Evolutionary conservation across 2,113 vertebrate genomes (phyloP).

Genomic region (Ranitomeya variabilis): DNA sequence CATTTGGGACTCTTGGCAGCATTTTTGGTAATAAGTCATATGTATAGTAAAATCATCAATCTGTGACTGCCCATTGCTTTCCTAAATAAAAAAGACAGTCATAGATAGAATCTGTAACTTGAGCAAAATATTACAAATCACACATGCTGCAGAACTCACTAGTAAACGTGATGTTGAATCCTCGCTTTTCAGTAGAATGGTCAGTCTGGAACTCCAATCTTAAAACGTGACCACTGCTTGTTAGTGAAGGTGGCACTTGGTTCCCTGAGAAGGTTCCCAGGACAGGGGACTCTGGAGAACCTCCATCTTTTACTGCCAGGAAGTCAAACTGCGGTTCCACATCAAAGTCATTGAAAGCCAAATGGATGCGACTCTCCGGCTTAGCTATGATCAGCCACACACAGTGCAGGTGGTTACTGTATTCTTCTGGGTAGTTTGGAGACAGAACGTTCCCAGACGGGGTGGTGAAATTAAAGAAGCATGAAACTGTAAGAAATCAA

Average conservation of each 20-base stretch:
- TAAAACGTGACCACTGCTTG: slow-evolving; percentile 91
- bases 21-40: too few species aligned
- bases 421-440: slow-evolving; percentile 97
- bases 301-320: slow-evolving; percentile 92
- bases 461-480: slow-evolving; percentile 99
- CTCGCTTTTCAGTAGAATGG: slow-evolving; percentile 95
- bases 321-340: slow-evolving; percentile 99
- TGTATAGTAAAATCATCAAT: too few species aligned
- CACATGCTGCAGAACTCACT: slow-evolving; percentile 75
- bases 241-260: slow-evolving; percentile 90
- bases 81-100: too few species aligned
- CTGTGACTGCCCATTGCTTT: too few species aligned
- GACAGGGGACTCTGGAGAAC: slow-evolving; percentile 89
- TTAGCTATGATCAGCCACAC: slow-evolving; percentile 96
- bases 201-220: slow-evolving; percentile 97
- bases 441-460: slow-evolving; percentile 91
- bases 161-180: slow-evolving; percentile 98
- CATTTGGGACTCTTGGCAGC: too few species aligned
- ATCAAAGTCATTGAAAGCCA: slow-evolving; percentile 98
- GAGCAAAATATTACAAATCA: not conserved
- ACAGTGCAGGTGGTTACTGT: slow-evolving; percentile 96
- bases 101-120: not conserved
- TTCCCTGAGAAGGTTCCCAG: slow-evolving; percentile 94
- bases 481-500: slow-evolving; percentile 82
- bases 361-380: slow-evolving; percentile 92